Evolutionary conservation across 2,113 vertebrate genomes (phyloP).

Genomic region (Saiga tatarica): DNA sequence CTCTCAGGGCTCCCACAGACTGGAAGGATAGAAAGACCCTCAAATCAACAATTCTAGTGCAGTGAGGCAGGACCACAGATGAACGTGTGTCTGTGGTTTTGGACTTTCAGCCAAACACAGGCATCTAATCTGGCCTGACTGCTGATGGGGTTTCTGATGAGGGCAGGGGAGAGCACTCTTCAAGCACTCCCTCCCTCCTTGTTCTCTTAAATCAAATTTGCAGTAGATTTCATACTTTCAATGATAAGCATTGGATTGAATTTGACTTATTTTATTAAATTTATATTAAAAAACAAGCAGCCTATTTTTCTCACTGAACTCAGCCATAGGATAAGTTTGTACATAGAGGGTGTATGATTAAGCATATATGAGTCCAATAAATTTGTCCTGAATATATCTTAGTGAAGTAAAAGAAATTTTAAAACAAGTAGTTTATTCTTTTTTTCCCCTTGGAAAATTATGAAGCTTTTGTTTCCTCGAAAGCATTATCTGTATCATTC

Average conservation of each 20-base stretch:
- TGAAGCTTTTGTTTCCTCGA: not conserved
- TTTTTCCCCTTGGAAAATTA: not conserved
- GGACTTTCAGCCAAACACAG: fast-evolving
- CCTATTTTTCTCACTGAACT: not conserved
- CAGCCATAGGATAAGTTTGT: not conserved
- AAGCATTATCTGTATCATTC: not conserved
- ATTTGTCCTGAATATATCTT: not conserved
- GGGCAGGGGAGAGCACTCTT: not conserved
- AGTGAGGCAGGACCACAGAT: not conserved
- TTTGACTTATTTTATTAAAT: slow-evolving; percentile 28
- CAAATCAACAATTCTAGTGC: too few relatives aligned
- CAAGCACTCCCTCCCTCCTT: not conserved
- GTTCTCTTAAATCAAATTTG: not conserved
- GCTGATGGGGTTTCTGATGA: too few relatives aligned
- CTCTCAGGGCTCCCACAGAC: not conserved
- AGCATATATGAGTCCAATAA: not conserved
- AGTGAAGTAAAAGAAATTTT: not conserved
- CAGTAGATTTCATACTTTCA: not conserved
- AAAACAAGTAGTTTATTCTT: not conserved
- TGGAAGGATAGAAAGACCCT: not conserved
- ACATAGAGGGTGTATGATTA: not conserved
- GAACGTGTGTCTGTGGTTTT: not conserved
- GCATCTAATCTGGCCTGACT: too few relatives aligned
- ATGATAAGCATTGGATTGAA: not conserved
- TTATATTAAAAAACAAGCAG: not conserved